A percentile compares a stretch with the other conserved stretches of the same genome.
phyloP scores from a whole-genome alignment of 2,888 invertebrate species.

The Cremastinae sp. region DNA sequence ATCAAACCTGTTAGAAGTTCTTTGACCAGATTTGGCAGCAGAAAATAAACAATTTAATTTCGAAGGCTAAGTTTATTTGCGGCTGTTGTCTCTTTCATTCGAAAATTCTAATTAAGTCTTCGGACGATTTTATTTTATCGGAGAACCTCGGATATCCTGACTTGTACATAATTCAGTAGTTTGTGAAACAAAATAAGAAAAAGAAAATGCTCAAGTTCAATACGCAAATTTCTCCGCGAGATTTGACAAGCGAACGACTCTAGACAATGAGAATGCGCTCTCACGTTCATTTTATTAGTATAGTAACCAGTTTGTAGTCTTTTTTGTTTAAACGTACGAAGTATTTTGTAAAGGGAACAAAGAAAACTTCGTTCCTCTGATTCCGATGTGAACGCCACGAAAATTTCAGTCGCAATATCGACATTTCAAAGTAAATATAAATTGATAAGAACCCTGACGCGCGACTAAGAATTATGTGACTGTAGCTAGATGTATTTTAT shows the following conservation, averaged over 20 bases:
- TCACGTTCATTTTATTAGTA: not conserved
- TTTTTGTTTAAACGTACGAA: not conserved
- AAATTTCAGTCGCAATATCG: slow-evolving; percentile 5
- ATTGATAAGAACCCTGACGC: not conserved
- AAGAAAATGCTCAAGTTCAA: slow-evolving; percentile 18
- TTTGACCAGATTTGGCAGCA: not conserved
- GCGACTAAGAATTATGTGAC: not conserved
- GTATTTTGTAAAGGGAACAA: slow-evolving; percentile 4
- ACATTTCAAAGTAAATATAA: not conserved
- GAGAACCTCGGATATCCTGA: no score
- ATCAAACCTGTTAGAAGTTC: not conserved
- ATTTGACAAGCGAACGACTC: slow-evolving; percentile 9
- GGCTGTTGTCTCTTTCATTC: not conserved
- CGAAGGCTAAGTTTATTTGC: not conserved
- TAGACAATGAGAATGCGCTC: not conserved
- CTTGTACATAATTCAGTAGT: slow-evolving; percentile 20
- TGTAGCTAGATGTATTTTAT: slow-evolving; percentile 16
- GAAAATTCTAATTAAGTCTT: not conserved
- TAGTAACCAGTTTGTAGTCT: not conserved
- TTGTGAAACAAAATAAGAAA: not conserved
- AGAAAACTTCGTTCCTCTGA: not conserved
- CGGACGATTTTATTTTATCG: not conserved
- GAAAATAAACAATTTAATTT: not conserved
- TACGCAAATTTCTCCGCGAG: not conserved
- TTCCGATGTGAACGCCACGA: not conserved